Conservation (phyloP, 2,113 vertebrate genomes). For the Scartelaos histophorus region DNA sequence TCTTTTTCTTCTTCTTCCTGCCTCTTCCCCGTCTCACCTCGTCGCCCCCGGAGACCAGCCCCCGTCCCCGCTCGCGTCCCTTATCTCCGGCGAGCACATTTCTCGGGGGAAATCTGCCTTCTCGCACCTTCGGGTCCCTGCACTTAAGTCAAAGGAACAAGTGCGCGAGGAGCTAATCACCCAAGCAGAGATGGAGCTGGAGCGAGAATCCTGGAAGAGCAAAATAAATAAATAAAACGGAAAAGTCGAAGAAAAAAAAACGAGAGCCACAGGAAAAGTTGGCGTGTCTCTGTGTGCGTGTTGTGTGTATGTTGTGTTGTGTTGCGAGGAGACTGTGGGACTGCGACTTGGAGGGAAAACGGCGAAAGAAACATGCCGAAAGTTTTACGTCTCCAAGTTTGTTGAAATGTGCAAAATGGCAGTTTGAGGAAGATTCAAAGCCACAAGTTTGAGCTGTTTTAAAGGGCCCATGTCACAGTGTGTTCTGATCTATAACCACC, state of each 20-base stretch:
- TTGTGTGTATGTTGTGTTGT: too few relatives aligned
- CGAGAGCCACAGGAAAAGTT: constrained; percentile 28
- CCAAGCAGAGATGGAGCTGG: constrained; percentile 49
- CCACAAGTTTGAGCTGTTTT: too few relatives aligned
- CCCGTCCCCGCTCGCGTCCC: constrained; percentile 27
- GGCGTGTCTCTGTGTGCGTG: constrained; percentile 24
- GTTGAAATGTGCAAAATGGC: background rate
- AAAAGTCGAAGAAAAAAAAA: constrained; percentile 12
- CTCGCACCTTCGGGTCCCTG: constrained; percentile 67
- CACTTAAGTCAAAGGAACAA: constrained; percentile 69
- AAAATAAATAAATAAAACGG: background rate
- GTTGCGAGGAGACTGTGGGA: too few relatives aligned
- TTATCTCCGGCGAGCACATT: constrained; percentile 71
- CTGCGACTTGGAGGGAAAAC: constrained; percentile 4
- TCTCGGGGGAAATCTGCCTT: constrained; percentile 67
- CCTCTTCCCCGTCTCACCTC: constrained; percentile 46
- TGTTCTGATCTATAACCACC: too few relatives aligned
- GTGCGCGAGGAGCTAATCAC: constrained; percentile 64
- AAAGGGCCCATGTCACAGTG: too few relatives aligned
- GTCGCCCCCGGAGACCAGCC: constrained; percentile 61
- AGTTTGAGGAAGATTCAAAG: background rate
- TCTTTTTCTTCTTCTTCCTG: constrained; percentile 56
- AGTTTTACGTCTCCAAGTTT: background rate
- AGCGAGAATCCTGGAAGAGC: constrained; percentile 45
- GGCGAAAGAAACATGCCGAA: background rate